phyloP scores from a whole-genome alignment of 2,113 vertebrate genomes.

The Pandion haliaetus region DNA sequence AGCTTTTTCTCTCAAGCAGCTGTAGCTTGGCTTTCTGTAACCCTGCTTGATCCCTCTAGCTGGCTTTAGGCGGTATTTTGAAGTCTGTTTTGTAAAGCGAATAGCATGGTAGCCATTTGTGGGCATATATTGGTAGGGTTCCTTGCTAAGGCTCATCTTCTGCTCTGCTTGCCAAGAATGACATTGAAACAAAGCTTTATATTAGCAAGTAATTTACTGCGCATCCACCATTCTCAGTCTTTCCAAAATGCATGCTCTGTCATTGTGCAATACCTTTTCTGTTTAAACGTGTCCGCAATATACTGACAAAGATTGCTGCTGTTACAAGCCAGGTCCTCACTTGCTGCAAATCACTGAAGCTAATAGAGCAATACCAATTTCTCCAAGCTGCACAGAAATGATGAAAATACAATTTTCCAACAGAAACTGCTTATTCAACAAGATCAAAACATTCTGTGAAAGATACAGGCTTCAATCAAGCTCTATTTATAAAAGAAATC shows the following conservation, averaged over 20 bases:
- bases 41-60: background rate
- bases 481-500: constrained; percentile 7
- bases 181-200: constrained; percentile 29
- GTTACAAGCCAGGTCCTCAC: background rate
- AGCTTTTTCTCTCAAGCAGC: background rate
- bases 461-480: constrained; percentile 23
- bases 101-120: background rate
- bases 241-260: background rate
- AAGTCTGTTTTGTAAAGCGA: background rate
- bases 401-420: constrained; percentile 36
- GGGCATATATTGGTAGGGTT: background rate
- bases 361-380: constrained; percentile 40
- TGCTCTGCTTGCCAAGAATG: background rate
- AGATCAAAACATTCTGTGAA: constrained; percentile 24
- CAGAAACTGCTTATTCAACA: constrained; percentile 48
- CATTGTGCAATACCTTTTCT: background rate
- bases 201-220: background rate
- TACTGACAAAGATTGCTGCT: background rate
- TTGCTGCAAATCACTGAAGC: constrained; percentile 30
- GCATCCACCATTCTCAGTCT: background rate
- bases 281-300: background rate
- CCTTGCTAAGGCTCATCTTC: background rate
- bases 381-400: background rate
- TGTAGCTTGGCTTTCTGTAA: background rate
- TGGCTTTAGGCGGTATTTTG: background rate